These are phyloP conservation scores for Cheirogaleus medius DNA, from an alignment of 2,113 vertebrate genomes.

Conservation along the genomic window DNA sequence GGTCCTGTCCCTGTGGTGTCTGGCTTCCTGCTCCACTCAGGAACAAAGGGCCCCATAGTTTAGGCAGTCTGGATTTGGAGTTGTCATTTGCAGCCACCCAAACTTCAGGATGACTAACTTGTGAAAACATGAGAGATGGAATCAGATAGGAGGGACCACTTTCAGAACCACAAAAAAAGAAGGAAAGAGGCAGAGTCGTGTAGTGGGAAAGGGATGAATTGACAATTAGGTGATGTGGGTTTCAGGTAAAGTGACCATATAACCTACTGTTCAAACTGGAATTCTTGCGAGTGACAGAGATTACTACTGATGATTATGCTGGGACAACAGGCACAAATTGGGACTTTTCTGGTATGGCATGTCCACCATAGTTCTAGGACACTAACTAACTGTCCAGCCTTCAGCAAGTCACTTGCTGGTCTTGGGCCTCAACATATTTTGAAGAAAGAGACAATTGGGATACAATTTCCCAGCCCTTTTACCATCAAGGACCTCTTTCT, in stretches of 20 bases:
- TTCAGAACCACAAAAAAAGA: not conserved
- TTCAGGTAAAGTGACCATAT: not conserved
- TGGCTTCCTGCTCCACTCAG: not conserved
- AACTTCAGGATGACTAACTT: slow-evolving; percentile 3
- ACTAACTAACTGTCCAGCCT: not conserved
- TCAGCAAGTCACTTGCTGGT: not conserved
- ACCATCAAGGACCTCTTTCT: not conserved
- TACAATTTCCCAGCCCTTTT: not conserved
- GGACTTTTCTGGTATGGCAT: not conserved
- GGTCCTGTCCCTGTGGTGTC: not conserved
- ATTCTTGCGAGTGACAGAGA: not conserved
- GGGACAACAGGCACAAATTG: not conserved
- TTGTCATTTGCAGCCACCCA: not conserved
- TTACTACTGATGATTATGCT: not conserved
- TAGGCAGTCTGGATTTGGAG: not conserved
- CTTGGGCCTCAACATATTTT: not conserved
- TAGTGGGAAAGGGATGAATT: not conserved
- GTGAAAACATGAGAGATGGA: not conserved
- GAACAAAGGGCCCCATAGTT: not conserved
- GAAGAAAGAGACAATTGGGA: not conserved
- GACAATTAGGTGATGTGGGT: not conserved
- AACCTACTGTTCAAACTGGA: not conserved
- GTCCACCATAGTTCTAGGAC: not conserved
- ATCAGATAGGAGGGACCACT: not conserved
- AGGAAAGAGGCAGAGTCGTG: not conserved